A percentile compares a stretch with the other conserved stretches of the same genome.
Evolutionary conservation across 2,797 vertebrate genomes (phyloP).

Genomic region (Carcharodon carcharias): DNA sequence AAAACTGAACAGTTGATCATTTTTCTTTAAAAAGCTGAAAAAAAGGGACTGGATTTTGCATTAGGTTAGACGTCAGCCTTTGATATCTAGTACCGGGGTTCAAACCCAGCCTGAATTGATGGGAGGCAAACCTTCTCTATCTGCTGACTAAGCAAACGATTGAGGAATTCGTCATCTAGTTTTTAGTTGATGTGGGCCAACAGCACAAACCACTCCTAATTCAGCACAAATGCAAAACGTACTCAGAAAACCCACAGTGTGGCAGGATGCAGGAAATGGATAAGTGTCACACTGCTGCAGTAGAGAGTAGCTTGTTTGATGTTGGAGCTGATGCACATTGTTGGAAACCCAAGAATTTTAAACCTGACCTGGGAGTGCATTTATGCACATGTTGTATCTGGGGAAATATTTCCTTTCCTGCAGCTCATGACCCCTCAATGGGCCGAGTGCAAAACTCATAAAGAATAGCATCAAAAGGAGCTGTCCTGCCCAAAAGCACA

Average conservation of each 20-base stretch:
- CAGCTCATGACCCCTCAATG: neutral
- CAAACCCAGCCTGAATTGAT: neutral
- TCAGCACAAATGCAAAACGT: neutral
- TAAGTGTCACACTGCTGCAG: neutral
- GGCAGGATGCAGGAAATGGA: conserved; percentile 13
- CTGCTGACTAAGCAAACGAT: too few species aligned
- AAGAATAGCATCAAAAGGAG: neutral
- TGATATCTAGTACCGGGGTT: neutral
- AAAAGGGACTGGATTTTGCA: neutral
- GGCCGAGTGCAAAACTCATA: neutral
- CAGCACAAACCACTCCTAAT: conserved; percentile 6
- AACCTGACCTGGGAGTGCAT: neutral
- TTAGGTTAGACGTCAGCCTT: neutral
- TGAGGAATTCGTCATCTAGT: neutral
- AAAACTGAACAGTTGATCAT: neutral
- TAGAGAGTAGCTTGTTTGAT: neutral
- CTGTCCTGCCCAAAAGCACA: neutral
- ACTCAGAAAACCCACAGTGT: conserved; percentile 6
- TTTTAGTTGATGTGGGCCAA: conserved; percentile 2
- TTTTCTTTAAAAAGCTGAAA: neutral
- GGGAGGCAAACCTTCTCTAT: neutral
- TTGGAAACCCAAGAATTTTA: neutral
- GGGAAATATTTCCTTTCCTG: neutral
- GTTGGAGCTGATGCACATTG: neutral
- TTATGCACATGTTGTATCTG: neutral